Evolutionary conservation across 2,797 vertebrate genomes (phyloP).

Genomic region (Sphenopsis melanotis): DNA sequence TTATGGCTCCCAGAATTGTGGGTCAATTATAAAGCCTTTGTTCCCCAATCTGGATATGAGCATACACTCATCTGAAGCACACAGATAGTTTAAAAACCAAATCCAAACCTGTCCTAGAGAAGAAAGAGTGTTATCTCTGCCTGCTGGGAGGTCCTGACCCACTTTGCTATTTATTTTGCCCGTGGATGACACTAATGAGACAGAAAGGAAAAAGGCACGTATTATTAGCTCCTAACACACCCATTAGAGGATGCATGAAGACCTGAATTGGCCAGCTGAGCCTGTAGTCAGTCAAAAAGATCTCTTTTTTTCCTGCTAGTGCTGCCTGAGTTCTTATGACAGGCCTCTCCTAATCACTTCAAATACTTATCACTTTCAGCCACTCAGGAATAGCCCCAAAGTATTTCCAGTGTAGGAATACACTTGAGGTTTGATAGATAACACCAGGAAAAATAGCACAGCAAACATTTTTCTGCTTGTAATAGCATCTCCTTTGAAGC

Average conservation of each 20-base stretch:
- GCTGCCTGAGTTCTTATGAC: not conserved
- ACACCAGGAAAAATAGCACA: not conserved
- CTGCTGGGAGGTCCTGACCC: conserved; percentile 51
- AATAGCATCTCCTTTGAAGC: not conserved
- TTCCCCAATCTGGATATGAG: not conserved
- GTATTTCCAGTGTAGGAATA: not conserved
- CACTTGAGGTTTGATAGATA: not conserved
- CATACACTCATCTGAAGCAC: not conserved
- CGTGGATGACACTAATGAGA: conserved; percentile 16
- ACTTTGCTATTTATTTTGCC: conserved; percentile 52
- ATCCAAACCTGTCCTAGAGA: not conserved
- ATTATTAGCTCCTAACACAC: conserved; percentile 38
- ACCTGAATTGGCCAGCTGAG: conserved; percentile 5
- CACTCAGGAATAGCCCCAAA: not conserved
- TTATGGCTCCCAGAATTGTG: not conserved
- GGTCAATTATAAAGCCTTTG: not conserved
- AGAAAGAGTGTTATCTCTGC: not conserved
- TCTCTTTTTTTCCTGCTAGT: not conserved
- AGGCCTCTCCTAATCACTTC: not conserved
- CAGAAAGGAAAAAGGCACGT: not conserved
- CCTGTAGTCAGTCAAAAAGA: not conserved
- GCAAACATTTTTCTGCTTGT: not conserved
- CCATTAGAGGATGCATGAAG: not conserved
- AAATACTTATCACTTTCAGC: not conserved
- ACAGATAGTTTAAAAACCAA: not conserved